Evolutionary conservation across 2,113 vertebrate genomes (phyloP).

Genomic region (Bettongia penicillata): DNA sequence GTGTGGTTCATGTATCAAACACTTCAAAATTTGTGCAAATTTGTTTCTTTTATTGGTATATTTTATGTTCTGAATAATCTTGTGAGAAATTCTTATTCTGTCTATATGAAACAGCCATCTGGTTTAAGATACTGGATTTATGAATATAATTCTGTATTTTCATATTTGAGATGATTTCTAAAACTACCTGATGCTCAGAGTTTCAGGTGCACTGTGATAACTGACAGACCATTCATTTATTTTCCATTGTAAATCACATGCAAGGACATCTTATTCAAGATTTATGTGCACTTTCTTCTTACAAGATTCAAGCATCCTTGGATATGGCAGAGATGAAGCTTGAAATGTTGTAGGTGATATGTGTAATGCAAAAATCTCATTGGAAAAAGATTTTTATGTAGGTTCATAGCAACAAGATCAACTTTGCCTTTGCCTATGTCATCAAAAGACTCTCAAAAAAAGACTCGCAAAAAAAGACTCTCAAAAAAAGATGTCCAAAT

Average conservation of each 20-base stretch:
- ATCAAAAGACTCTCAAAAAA: neutral
- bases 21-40: conserved; percentile 42
- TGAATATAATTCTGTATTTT: conserved; percentile 63
- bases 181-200: conserved; percentile 50
- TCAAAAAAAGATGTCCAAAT: neutral
- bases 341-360: conserved; percentile 59
- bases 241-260: conserved; percentile 66
- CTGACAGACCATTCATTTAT: conserved; percentile 68
- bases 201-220: conserved; percentile 66
- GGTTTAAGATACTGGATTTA: conserved; percentile 1
- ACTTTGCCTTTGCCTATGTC: conserved; percentile 39
- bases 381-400: conserved; percentile 63
- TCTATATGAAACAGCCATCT: conserved; percentile 17
- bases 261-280: conserved; percentile 73
- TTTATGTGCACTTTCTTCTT: conserved; percentile 59
- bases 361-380: conserved; percentile 46
- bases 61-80: conserved; percentile 38
- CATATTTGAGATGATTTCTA: conserved; percentile 54
- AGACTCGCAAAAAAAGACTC: neutral
- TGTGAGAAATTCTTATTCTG: neutral
- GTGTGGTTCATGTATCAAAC: conserved; percentile 34
- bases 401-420: conserved; percentile 53
- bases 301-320: conserved; percentile 72
- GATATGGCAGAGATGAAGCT: conserved; percentile 75
- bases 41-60: neutral